Percentiles rank a stretch among this genome's conserved stretches.
Evolutionary conservation across 2,888 invertebrate genomes (phyloP).

Genomic region (Phlogophora meticulosa): DNA sequence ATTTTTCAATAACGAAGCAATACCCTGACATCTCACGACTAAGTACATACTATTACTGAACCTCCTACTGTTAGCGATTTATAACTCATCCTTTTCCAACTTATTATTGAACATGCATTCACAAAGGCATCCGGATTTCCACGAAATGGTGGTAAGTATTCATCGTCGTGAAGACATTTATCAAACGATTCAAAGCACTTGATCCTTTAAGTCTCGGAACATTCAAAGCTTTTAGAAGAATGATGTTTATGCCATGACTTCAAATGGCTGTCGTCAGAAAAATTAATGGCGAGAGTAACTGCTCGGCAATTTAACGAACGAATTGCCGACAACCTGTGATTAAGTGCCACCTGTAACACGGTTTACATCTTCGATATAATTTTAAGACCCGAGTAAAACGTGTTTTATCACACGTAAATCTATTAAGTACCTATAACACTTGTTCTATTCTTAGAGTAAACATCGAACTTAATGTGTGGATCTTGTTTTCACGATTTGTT

Average conservation of each 20-base stretch:
- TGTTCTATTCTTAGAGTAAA: slow-evolving; percentile 45
- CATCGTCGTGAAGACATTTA: slow-evolving; percentile 73
- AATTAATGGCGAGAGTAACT: slow-evolving; percentile 79
- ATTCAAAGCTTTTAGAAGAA: slow-evolving; percentile 75
- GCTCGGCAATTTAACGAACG: slow-evolving; percentile 75
- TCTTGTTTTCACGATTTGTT: slow-evolving; percentile 16
- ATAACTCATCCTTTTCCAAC: slow-evolving; percentile 56
- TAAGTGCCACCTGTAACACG: slow-evolving; percentile 71
- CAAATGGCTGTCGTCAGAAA: slow-evolving; percentile 80
- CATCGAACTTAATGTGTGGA: slow-evolving; percentile 1
- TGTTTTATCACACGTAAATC: slow-evolving; percentile 54
- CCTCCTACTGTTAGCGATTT: background rate
- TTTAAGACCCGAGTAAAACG: slow-evolving; percentile 71
- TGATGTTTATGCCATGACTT: slow-evolving; percentile 79
- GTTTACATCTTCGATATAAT: slow-evolving; percentile 71
- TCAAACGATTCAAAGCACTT: slow-evolving; percentile 78
- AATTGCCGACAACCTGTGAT: slow-evolving; percentile 74
- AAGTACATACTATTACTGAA: slow-evolving; percentile 8
- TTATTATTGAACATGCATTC: slow-evolving; percentile 62
- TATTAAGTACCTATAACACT: slow-evolving; percentile 14
- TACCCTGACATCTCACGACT: background rate
- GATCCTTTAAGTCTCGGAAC: slow-evolving; percentile 77
- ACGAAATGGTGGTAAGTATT: slow-evolving; percentile 66
- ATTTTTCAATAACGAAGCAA: background rate
- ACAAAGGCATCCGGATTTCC: slow-evolving; percentile 63